Base-by-base conservation (phyloP, 2,797 vertebrate species). In the Borostomias antarcticus region DNA sequence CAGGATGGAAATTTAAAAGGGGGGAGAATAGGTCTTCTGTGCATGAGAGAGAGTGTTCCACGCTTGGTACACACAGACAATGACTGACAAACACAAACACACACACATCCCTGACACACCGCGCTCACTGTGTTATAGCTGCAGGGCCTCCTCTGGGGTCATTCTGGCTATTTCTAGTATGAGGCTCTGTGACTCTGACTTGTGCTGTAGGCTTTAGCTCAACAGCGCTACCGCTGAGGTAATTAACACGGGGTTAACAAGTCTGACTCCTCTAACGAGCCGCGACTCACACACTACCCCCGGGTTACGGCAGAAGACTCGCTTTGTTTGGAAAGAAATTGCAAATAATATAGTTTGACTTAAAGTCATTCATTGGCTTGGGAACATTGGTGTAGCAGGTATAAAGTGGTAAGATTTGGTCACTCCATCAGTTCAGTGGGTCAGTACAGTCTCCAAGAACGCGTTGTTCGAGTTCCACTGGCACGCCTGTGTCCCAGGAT, bases 1-100 rank as follows among this genome's bases (percentile, higher is more conserved):
- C 67, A 48, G 61, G 69, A 70, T 70, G 72, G 72, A 77, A 80
- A 76, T 69, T 62, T 60, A 64, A 71, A 71, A 67, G 40, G 62
- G 62, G 40, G 66, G 35, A 76, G 57, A 63, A 30, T 19, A 29
- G 28, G 52, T 28, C 40, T 45, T 13, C 40, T 45, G 17, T 15
- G 17, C 40, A 45, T 48, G n/a, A n/a, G n/a, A n/a, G n/a, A n/a
- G 40, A 50, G 60, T 33, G 45, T 32, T 33, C 29, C 50, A 23
- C 17, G 8, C 60, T 29, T 3, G 15, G 15, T 4, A 45, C 37
- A 45, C 40, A 6, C 15, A 45, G 1, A 45, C n/a, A 66, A 9
- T 37, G 35, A 2, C 35, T 37, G 35, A 37, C 48, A 51, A n/a
- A 50, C 48, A n/a, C 17, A n/a, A 2, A 40, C 11, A 4, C 4